Conservation (phyloP, 2,888 invertebrate species). For the Macrosoma leucophasiata region DNA sequence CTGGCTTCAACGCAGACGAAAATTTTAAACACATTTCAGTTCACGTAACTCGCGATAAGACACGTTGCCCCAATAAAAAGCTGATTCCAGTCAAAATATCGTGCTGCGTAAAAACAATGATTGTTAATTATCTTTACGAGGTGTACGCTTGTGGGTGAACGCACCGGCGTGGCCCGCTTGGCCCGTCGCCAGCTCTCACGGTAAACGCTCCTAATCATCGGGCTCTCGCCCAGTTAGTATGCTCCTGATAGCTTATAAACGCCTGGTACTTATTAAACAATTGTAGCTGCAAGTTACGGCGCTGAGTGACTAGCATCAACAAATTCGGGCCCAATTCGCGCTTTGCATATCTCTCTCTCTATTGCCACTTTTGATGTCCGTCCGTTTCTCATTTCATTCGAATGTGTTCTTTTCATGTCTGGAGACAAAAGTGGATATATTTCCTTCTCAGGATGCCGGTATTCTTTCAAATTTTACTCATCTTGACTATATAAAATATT, state of each 20-base stretch:
- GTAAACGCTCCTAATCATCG: conserved; percentile 66
- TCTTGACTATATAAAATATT: no score
- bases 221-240: conserved; percentile 55
- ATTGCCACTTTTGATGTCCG: no score
- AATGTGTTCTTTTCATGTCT: no score
- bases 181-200: conserved; percentile 67
- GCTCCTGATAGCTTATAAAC: conserved; percentile 61
- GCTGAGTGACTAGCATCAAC: no score
- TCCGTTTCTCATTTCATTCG: no score
- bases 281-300: conserved; percentile 22
- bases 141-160: conserved; percentile 56
- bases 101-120: conserved; percentile 55
- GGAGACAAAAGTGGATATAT: no score
- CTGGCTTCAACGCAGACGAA: conserved; percentile 3
- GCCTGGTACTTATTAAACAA: conserved; percentile 55
- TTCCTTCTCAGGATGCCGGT: no score
- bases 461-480: no score
- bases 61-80: conserved; percentile 21
- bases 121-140: conserved; percentile 47
- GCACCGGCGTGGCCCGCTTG: conserved; percentile 68
- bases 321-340: no score
- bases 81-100: conserved; percentile 32
- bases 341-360: no score
- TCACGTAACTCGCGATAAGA: conserved; percentile 20
- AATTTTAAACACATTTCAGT: conserved; percentile 8